A percentile compares a stretch with the other conserved stretches of the same genome.
Evolutionary conservation across 2,797 vertebrate species (phyloP).

Genomic region (Clamator glandarius): DNA sequence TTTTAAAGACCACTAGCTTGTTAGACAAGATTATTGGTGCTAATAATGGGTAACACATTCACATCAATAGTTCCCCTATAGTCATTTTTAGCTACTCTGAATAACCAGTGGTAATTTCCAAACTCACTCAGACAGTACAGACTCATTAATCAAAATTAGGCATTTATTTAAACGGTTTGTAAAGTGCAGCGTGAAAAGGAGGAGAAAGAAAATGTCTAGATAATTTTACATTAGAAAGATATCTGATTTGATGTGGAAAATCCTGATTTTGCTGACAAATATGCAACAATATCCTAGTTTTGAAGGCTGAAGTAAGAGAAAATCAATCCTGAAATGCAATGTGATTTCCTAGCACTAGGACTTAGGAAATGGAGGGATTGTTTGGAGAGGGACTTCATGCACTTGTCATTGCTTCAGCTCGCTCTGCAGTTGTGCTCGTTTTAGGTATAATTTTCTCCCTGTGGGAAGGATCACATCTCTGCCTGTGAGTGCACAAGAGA

Average conservation of each 20-base stretch:
- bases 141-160: background rate
- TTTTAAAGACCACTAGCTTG: background rate
- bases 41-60: background rate
- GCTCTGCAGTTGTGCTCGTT: background rate
- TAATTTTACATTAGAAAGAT: background rate
- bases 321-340: background rate
- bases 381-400: background rate
- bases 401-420: background rate
- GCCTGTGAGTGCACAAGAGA: background rate
- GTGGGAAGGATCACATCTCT: background rate
- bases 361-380: background rate
- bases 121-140: background rate
- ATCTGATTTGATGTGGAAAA: background rate
- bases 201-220: background rate
- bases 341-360: background rate
- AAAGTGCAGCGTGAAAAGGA: background rate
- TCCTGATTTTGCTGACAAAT: slow-evolving; percentile 9
- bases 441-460: background rate
- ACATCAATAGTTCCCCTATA: background rate
- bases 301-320: background rate
- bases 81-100: background rate
- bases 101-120: background rate
- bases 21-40: background rate
- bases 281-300: background rate
- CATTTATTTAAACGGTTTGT: background rate